Evolutionary conservation across 2,888 invertebrate species (phyloP).

Genomic region (Thymelicus sylvestris): DNA sequence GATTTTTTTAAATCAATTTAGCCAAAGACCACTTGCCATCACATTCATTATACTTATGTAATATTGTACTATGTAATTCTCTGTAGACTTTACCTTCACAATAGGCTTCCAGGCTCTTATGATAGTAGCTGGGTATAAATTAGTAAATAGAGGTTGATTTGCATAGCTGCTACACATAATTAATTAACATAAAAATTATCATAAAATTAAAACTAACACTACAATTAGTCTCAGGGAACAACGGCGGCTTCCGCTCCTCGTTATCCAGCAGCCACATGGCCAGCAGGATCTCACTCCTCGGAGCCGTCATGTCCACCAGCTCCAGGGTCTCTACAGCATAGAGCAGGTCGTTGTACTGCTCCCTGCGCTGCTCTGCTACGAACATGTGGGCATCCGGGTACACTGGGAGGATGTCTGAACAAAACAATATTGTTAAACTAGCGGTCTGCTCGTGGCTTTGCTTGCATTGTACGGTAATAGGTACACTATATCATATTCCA

Average conservation of each 20-base stretch:
- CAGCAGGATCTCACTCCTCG: slow-evolving; percentile 88
- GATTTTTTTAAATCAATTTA: too few relatives aligned
- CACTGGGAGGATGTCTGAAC: slow-evolving; percentile 89
- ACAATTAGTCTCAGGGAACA: slow-evolving; percentile 67
- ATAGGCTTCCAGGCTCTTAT: too few relatives aligned
- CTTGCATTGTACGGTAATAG: too few relatives aligned
- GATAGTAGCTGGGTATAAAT: too few relatives aligned
- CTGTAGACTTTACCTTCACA: too few relatives aligned
- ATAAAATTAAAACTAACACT: slow-evolving; percentile 55
- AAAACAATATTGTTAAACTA: not conserved
- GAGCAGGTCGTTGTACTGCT: slow-evolving; percentile 90
- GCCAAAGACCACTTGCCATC: too few relatives aligned
- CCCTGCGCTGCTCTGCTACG: slow-evolving; percentile 89
- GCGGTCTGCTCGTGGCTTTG: too few relatives aligned
- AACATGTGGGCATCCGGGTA: slow-evolving; percentile 90
- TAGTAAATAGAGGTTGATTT: too few relatives aligned
- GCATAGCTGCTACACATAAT: too few relatives aligned
- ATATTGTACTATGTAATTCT: too few relatives aligned
- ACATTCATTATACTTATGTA: too few relatives aligned
- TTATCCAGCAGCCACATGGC: slow-evolving; percentile 93
- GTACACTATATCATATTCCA: too few relatives aligned
- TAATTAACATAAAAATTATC: not conserved
- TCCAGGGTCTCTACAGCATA: slow-evolving; percentile 89
- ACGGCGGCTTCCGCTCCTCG: slow-evolving; percentile 78
- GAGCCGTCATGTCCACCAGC: slow-evolving; percentile 86